Conservation (phyloP, 2,797 vertebrate genomes). For the Ataeniobius toweri region DNA sequence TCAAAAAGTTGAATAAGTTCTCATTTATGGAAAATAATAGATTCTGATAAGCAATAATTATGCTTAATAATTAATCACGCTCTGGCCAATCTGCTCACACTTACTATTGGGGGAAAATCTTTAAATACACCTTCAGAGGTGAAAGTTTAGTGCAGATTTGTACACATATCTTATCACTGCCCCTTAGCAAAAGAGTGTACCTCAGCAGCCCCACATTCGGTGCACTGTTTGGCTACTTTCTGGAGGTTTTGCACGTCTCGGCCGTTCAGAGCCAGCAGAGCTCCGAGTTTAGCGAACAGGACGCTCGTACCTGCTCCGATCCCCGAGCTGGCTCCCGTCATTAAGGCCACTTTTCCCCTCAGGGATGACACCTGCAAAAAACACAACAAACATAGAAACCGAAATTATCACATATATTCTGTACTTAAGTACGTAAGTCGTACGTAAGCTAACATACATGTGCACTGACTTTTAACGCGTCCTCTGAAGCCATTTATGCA, state of each 20-base stretch:
- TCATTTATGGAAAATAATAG: background rate
- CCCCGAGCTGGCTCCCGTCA: slow-evolving; percentile 86
- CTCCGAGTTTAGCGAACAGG: slow-evolving; percentile 82
- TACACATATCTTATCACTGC: background rate
- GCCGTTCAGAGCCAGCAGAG: slow-evolving; percentile 80
- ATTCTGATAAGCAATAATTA: background rate
- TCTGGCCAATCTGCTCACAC: background rate
- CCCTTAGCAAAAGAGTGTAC: slow-evolving; percentile 38
- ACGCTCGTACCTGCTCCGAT: slow-evolving; percentile 82
- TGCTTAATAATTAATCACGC: background rate
- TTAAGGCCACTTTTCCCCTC: slow-evolving; percentile 80
- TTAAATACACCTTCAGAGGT: background rate
- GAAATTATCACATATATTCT: background rate
- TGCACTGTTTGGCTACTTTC: slow-evolving; percentile 73
- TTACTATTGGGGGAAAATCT: background rate
- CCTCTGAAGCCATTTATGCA: slow-evolving; percentile 51
- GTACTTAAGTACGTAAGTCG: background rate
- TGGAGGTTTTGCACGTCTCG: slow-evolving; percentile 79
- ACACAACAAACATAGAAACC: background rate
- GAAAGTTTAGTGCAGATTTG: background rate
- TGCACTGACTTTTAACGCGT: slow-evolving; percentile 67
- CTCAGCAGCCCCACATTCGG: slow-evolving; percentile 64
- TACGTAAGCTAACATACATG: background rate
- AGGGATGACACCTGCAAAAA: slow-evolving; percentile 74
- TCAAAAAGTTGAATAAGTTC: background rate